These are phyloP conservation scores for Pogonognathellus flavescens DNA, from an alignment of 1,140 invertebrate genomes.

Conservation along the genomic window DNA sequence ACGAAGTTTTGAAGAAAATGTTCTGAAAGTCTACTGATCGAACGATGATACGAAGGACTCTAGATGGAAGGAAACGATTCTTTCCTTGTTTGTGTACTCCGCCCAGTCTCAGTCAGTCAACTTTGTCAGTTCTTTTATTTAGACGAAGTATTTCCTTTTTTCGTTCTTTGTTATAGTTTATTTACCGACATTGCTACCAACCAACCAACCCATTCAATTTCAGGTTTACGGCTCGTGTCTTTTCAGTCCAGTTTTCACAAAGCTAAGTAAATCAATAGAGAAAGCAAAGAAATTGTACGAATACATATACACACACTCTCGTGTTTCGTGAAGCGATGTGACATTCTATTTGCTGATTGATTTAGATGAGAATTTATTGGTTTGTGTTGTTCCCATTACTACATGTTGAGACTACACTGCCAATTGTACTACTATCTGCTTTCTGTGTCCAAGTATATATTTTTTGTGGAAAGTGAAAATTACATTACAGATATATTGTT, in stretches of 20 bases:
- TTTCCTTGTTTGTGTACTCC: neutral
- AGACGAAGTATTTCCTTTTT: neutral
- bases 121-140: neutral
- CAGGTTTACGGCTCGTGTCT: too few species aligned
- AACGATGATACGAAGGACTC: neutral
- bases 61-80: neutral
- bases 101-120: neutral
- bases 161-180: neutral
- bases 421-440: too few species aligned
- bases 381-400: too few species aligned
- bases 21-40: neutral
- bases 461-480: neutral
- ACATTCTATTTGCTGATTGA: too few species aligned
- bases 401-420: too few species aligned
- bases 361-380: too few species aligned
- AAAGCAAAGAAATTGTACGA: too few species aligned
- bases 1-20: neutral
- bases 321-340: too few species aligned
- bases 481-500: slow-evolving; percentile 18
- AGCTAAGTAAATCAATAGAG: too few species aligned
- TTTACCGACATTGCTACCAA: neutral
- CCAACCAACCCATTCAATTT: too few species aligned
- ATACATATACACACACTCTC: too few species aligned
- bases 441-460: neutral
- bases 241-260: too few species aligned